A percentile compares a stretch with the other conserved stretches of the same genome.
These are phyloP conservation scores for Automeris io DNA, from an alignment of 2,888 invertebrate genomes.

Conservation along the genomic window DNA sequence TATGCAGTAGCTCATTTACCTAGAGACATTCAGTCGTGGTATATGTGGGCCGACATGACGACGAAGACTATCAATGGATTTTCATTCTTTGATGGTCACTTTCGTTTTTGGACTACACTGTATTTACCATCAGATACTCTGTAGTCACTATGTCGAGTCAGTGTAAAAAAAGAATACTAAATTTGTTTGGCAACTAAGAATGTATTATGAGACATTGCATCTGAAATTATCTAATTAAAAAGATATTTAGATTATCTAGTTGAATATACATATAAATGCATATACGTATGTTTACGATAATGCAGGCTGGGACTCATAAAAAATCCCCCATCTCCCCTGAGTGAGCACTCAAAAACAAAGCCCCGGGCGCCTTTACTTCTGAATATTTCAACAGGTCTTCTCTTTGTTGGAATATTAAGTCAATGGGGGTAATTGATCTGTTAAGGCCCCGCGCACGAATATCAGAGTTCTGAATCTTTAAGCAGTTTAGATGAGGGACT, in stretches of 20 bases:
- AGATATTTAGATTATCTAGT: slow-evolving; percentile 10
- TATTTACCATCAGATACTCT: too few relatives aligned
- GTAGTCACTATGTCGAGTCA: too few relatives aligned
- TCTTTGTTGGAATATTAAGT: slow-evolving; percentile 73
- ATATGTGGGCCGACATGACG: too few relatives aligned
- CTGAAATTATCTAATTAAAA: too few relatives aligned
- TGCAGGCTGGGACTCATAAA: slow-evolving; percentile 63
- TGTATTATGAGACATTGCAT: too few relatives aligned
- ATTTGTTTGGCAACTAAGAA: too few relatives aligned
- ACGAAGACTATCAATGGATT: too few relatives aligned
- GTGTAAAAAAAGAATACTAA: too few relatives aligned
- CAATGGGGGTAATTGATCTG: slow-evolving; percentile 75
- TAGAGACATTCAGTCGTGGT: too few relatives aligned
- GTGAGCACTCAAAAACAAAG: slow-evolving; percentile 70
- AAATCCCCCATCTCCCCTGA: slow-evolving; percentile 49
- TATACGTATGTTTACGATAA: slow-evolving; percentile 63
- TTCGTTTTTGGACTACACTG: too few relatives aligned
- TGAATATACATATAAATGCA: slow-evolving; percentile 19
- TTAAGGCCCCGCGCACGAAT: slow-evolving; percentile 44
- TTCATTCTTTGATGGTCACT: too few relatives aligned
- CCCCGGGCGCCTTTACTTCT: slow-evolving; percentile 51
- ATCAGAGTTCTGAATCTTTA: slow-evolving; percentile 49
- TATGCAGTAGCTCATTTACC: too few relatives aligned
- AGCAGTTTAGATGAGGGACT: slow-evolving; percentile 26
- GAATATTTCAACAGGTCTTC: slow-evolving; percentile 73